Evolutionary conservation across 2,113 vertebrate genomes (phyloP).

Genomic region (Elephas maximus): DNA sequence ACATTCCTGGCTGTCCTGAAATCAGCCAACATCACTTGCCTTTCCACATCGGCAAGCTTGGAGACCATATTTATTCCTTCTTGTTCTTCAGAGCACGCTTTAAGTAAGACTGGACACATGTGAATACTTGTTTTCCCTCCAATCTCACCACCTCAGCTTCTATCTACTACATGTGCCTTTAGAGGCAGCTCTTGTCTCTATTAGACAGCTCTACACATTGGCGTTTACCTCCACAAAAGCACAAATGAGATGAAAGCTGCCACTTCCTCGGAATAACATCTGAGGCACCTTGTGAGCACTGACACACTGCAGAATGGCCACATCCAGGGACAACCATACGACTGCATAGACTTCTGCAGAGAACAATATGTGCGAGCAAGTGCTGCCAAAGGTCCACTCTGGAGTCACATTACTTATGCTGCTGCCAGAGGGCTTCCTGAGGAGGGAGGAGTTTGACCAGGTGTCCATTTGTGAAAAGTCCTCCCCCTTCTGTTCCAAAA

Average conservation of each 20-base stretch:
- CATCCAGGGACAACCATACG: conserved; percentile 70
- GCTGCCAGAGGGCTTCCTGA: conserved; percentile 68
- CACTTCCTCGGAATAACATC: conserved; percentile 39
- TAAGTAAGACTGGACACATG: neutral
- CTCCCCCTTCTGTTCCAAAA: conserved; percentile 51
- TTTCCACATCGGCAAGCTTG: neutral
- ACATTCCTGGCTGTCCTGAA: neutral
- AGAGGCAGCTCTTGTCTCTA: neutral
- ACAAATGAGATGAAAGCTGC: neutral
- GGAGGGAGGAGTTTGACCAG: conserved; percentile 65
- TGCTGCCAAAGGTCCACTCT: conserved; percentile 56
- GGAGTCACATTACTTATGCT: neutral
- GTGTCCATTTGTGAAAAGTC: neutral
- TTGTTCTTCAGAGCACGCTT: neutral
- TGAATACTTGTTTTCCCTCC: neutral
- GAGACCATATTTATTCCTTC: neutral
- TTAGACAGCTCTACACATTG: neutral
- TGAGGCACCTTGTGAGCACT: conserved; percentile 14
- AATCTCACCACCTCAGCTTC: neutral
- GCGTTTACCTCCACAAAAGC: neutral
- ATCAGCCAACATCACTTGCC: neutral
- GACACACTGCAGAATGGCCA: conserved; percentile 65
- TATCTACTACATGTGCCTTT: neutral
- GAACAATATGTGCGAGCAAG: conserved; percentile 72
- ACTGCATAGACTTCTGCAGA: conserved; percentile 73